These are phyloP conservation scores for Thymelicus sylvestris DNA, from an alignment of 2,888 invertebrate species.

Conservation along the genomic window DNA sequence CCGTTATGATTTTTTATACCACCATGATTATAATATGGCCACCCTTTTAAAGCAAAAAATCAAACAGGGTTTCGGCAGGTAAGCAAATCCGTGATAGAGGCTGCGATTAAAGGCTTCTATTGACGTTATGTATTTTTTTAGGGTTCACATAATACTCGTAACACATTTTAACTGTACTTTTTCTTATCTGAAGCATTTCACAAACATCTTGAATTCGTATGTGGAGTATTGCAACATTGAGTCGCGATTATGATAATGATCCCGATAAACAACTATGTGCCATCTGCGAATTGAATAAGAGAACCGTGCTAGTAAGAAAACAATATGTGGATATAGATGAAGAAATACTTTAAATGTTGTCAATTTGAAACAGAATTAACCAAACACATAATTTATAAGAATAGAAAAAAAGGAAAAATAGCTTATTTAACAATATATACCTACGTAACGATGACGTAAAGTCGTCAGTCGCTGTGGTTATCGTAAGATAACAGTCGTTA, in stretches of 20 bases:
- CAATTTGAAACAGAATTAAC: no score
- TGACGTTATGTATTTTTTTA: constrained; percentile 65
- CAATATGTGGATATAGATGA: no score
- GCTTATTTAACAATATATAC: no score
- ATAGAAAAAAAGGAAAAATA: no score
- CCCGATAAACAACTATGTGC: constrained; percentile 11
- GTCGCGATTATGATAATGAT: constrained; percentile 38
- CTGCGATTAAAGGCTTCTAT: constrained; percentile 68
- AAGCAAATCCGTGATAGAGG: constrained; percentile 75
- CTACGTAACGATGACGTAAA: no score
- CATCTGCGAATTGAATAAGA: not conserved
- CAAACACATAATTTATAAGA: no score
- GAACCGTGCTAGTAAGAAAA: no score
- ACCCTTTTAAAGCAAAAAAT: constrained; percentile 76
- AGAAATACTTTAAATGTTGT: no score
- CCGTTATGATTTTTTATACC: constrained; percentile 77
- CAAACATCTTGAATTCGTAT: constrained; percentile 24
- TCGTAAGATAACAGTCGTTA: no score
- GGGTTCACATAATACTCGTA: constrained; percentile 54
- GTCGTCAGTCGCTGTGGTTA: no score
- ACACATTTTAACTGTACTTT: constrained; percentile 69
- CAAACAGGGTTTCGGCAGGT: constrained; percentile 67
- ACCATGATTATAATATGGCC: constrained; percentile 65
- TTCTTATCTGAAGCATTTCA: constrained; percentile 43
- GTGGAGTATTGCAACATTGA: constrained; percentile 39